A percentile compares a stretch with the other conserved stretches of the same genome.
Evolutionary conservation across 2,113 vertebrate species (phyloP).

Genomic region (Riparia riparia): DNA sequence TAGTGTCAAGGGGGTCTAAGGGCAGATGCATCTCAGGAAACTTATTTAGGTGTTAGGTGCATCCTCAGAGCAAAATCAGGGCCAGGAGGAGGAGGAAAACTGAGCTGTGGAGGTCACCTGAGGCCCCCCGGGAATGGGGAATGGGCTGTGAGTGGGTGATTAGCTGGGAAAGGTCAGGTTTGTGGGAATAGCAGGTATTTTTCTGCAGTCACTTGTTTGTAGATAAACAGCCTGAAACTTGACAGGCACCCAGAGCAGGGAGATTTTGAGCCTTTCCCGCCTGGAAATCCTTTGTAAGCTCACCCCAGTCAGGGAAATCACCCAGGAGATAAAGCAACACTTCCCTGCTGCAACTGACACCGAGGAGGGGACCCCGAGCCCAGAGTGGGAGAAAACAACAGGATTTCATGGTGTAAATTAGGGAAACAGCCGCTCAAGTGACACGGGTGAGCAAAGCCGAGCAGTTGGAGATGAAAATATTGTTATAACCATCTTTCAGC

Average conservation of each 20-base stretch:
- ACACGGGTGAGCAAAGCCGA: neutral
- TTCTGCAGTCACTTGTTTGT: neutral
- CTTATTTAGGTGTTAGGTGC: neutral
- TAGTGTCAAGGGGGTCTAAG: neutral
- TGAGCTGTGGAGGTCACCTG: neutral
- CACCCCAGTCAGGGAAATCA: neutral
- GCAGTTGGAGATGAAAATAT: neutral
- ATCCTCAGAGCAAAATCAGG: neutral
- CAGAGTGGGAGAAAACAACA: neutral
- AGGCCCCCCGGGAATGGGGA: neutral
- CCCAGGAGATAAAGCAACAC: neutral
- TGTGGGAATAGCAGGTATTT: neutral
- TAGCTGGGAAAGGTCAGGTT: fast-evolving
- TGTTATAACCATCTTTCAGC: neutral
- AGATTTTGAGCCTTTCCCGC: neutral
- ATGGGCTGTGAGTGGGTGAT: neutral
- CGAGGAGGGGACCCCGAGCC: neutral
- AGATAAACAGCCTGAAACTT: neutral
- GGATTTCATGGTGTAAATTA: neutral
- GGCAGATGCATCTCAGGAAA: neutral
- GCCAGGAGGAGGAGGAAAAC: neutral
- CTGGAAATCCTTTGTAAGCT: neutral
- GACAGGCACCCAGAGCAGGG: neutral
- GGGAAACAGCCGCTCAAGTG: neutral
- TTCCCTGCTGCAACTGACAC: neutral